Percentiles rank a stretch among this genome's conserved stretches.
These are phyloP conservation scores for Stichopus horrens DNA, from an alignment of 53 echinoderm and acorn worm species.

Conservation along the genomic window DNA sequence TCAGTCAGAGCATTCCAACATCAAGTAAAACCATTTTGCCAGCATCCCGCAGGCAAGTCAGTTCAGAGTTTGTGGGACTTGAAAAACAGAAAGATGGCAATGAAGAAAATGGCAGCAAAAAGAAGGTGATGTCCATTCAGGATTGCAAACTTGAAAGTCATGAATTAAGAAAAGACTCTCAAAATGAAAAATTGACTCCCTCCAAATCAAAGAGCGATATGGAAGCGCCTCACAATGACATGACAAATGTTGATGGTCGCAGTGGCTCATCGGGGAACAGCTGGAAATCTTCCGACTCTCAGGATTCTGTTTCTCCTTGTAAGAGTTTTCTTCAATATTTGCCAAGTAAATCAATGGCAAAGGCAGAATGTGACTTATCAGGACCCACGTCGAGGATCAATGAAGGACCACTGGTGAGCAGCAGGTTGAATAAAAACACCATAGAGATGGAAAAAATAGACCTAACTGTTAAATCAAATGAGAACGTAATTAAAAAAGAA, in stretches of 20 bases:
- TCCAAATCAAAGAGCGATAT: too few species aligned
- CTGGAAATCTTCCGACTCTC: not conserved
- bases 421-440: not conserved
- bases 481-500: not conserved
- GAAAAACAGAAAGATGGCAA: not conserved
- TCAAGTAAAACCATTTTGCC: not conserved
- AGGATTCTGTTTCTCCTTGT: conserved; percentile 8
- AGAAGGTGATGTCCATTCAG: not conserved
- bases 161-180: not conserved
- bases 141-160: not conserved
- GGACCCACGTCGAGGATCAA: not conserved
- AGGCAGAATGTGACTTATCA: not conserved
- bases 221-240: not conserved
- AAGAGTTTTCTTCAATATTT: conserved; percentile 35
- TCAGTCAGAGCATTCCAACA: not conserved
- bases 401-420: not conserved
- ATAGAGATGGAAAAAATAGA: not conserved
- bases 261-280: not conserved
- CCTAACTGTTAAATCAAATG: not conserved
- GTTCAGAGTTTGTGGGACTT: not conserved
- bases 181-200: not conserved
- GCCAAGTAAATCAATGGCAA: not conserved
- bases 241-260: not conserved
- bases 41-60: not conserved
- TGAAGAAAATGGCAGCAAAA: not conserved